phyloP scores from a whole-genome alignment of 2,113 vertebrate species.

The Acrocephalus arundinaceus region DNA sequence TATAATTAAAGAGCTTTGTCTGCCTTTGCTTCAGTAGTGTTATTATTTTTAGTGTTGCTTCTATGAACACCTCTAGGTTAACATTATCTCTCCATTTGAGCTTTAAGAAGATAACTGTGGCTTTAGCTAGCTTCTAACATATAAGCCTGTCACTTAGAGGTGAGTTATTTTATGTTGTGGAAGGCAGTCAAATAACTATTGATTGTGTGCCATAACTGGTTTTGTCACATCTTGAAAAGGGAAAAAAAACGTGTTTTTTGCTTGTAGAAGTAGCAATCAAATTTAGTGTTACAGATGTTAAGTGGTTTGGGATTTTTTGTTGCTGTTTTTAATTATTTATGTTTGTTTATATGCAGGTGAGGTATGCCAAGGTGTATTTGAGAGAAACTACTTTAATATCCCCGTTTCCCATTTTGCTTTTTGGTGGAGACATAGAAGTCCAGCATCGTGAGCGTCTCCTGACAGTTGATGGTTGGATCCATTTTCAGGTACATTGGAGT shows the following conservation, averaged over 20 bases:
- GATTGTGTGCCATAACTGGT: not conserved
- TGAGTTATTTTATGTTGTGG: not conserved
- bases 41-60: not conserved
- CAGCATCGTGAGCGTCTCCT: constrained; percentile 92
- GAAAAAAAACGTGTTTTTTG: not conserved
- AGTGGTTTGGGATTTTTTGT: not conserved
- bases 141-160: not conserved
- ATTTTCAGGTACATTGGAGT: constrained; percentile 84
- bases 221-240: not conserved
- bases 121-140: not conserved
- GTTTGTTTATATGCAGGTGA: constrained; percentile 78
- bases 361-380: constrained; percentile 91
- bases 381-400: constrained; percentile 90
- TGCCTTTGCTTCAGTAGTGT: not conserved
- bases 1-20: not conserved
- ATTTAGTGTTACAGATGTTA: not conserved
- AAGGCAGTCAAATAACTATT: not conserved
- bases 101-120: not conserved
- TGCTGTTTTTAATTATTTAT: not conserved
- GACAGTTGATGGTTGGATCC: constrained; percentile 93
- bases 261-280: not conserved
- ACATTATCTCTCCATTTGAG: not conserved
- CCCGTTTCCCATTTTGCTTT: constrained; percentile 93
- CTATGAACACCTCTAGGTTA: not conserved
- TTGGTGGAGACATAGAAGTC: constrained; percentile 96